Evolutionary conservation across 2,888 invertebrate species (phyloP).

Genomic region (Rhogogaster chlorosoma): DNA sequence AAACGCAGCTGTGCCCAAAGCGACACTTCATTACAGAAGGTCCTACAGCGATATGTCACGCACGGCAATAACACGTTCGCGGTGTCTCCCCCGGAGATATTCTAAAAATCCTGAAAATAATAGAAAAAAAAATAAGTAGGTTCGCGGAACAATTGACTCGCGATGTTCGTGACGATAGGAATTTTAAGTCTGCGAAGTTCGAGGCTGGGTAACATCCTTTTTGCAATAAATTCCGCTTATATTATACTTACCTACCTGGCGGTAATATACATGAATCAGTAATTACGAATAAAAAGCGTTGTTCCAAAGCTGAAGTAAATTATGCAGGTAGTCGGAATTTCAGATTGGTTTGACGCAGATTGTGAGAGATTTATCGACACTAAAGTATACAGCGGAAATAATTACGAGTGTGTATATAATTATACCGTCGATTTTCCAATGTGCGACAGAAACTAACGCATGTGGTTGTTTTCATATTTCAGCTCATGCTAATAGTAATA

Average conservation of each 20-base stretch:
- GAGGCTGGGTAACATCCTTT: neutral
- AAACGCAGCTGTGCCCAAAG: slow-evolving; percentile 29
- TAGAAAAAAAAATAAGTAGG: neutral
- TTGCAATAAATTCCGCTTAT: neutral
- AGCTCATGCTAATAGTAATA: neutral
- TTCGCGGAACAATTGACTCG: slow-evolving; percentile 16
- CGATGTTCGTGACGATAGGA: neutral
- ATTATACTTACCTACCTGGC: neutral
- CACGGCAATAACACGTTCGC: slow-evolving; percentile 34
- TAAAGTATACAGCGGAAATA: no score
- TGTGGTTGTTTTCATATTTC: neutral
- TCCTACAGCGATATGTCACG: slow-evolving; percentile 32
- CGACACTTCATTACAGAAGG: slow-evolving; percentile 33
- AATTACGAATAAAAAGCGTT: neutral
- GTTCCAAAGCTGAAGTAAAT: neutral
- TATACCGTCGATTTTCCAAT: neutral
- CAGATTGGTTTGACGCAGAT: neutral
- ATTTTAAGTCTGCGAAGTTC: neutral
- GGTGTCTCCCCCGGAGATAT: neutral
- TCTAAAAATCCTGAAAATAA: neutral
- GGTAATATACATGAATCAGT: neutral
- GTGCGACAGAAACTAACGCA: no score
- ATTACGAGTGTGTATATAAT: neutral
- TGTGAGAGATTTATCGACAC: neutral
- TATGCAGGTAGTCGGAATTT: neutral